Conservation (phyloP, 2,888 invertebrate species). For the Nomada hirtipes region DNA sequence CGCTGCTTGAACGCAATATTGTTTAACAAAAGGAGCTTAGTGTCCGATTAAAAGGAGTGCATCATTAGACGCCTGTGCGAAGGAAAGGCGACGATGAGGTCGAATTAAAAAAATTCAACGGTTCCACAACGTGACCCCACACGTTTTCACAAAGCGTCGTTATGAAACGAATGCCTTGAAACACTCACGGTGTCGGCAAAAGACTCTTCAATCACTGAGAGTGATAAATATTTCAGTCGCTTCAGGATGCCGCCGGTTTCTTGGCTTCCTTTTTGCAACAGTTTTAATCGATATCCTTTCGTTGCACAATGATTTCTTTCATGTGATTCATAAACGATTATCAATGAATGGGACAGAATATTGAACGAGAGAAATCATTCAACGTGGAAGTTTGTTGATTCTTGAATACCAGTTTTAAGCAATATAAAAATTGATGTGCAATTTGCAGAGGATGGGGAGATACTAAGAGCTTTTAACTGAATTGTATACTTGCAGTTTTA, state of each 20-base stretch:
- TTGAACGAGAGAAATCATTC: not conserved
- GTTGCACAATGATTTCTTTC: not conserved
- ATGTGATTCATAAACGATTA: not conserved
- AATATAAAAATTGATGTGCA: not conserved
- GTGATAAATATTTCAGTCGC: conserved; percentile 59
- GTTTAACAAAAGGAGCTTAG: not conserved
- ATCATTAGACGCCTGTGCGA: too few species aligned
- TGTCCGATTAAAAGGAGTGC: not conserved
- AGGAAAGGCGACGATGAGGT: not conserved
- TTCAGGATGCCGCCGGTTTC: not conserved
- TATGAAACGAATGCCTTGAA: conserved; percentile 34
- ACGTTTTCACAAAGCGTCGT: not conserved
- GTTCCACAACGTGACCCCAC: not conserved
- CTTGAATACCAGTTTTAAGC: not conserved
- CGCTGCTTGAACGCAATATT: not conserved
- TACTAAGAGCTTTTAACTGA: too few species aligned
- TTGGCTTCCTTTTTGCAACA: not conserved
- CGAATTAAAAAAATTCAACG: conserved; percentile 33
- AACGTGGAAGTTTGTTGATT: not conserved
- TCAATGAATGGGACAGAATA: not conserved
- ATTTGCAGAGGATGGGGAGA: too few species aligned
- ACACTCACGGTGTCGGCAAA: conserved; percentile 54
- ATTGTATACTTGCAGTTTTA: too few species aligned
- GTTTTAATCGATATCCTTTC: conserved; percentile 16
- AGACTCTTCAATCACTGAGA: conserved; percentile 58